Base-by-base conservation (phyloP, 2,888 invertebrate species). In the Heliconius cydno region DNA sequence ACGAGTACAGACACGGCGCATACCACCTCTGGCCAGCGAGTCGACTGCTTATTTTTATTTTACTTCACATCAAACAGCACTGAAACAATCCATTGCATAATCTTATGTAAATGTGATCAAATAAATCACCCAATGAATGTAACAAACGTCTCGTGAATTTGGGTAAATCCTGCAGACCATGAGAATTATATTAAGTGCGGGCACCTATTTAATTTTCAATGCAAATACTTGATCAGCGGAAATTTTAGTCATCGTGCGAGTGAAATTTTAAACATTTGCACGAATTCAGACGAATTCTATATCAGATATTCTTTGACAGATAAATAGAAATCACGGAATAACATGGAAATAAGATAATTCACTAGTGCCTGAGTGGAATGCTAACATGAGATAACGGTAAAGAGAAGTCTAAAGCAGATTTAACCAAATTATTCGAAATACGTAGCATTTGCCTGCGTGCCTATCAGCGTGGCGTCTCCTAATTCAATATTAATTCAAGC, bases 371-470 rank as follows among this genome's bases (percentile, higher is more conserved):
- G 90, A 83, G 84, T 85, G 82, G 93, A 93, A 94, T 94, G 88
- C 86, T 91, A 92, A 93, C 86, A 82, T 85, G 83, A 82, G 86
- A 82, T 94, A 94, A 94, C 94, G 94, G 94, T 91, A 87, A 86
- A 86, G 87, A 86, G 86, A 87, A 86, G 90, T 92, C 92, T 93
- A 88, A 88, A 88, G 87, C 87, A 88, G 91, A 92, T 92, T 93
- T 93, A 91, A 89, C 90, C 93, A 92, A 93, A 92, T 90, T 92
- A 92, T 93, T 94, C 92, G 90, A 90, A 88, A 87, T 90, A 89
- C 90, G 90, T 92, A 89, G 86, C 86, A 85, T 82, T 87, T 87
- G 86, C 90, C 90, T 92, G 91, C 90, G 87, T 86, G 89, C 86
- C 66, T 60, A 60, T 19, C 68, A 84, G 84, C 85, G 82, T 65